phyloP scores from a whole-genome alignment of 2,113 vertebrate genomes.

The Plotosus lineatus region DNA sequence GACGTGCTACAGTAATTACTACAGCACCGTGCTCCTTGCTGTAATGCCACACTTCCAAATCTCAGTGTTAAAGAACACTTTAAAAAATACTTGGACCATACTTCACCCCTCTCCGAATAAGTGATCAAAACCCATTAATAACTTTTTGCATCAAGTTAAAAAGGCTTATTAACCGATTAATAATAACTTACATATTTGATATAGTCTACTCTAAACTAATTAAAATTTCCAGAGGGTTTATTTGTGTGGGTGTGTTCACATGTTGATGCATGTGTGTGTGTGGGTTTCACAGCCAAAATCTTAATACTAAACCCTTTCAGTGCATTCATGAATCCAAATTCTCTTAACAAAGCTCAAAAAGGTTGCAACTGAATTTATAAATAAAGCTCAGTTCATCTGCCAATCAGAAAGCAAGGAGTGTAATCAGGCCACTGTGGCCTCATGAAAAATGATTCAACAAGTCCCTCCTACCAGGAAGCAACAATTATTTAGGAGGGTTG shows the following conservation, averaged over 20 bases:
- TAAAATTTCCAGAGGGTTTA: not conserved
- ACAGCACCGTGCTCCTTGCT: too few relatives aligned
- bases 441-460: constrained; percentile 24
- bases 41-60: too few relatives aligned
- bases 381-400: constrained; percentile 34
- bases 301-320: constrained; percentile 47
- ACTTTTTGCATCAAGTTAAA: too few relatives aligned
- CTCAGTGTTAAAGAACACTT: too few relatives aligned
- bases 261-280: constrained; percentile 13
- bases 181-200: not conserved
- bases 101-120: too few relatives aligned
- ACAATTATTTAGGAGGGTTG: constrained; percentile 16
- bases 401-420: constrained; percentile 44
- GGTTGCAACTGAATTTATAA: constrained; percentile 1
- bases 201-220: not conserved
- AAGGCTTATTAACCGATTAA: not conserved
- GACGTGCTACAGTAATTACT: too few relatives aligned
- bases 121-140: too few relatives aligned
- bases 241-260: not conserved
- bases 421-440: constrained; percentile 65
- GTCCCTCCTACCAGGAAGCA: constrained; percentile 32
- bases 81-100: too few relatives aligned
- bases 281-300: constrained; percentile 49
- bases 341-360: constrained; percentile 16
- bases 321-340: constrained; percentile 25